These are phyloP conservation scores for Axea sp. DNA, from an alignment of 2,888 invertebrate genomes.

Conservation along the genomic window DNA sequence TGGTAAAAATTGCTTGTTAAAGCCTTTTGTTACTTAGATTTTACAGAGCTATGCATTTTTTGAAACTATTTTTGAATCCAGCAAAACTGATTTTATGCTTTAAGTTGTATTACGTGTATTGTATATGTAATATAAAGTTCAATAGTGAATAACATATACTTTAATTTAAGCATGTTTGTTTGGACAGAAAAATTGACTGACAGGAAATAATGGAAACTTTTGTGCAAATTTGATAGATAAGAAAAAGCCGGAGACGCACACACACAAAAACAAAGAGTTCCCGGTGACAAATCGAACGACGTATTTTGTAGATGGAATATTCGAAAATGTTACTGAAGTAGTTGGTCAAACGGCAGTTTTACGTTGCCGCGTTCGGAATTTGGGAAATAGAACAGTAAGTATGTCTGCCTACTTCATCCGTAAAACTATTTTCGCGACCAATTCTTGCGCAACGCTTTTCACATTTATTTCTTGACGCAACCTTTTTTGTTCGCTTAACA, in stretches of 20 bases:
- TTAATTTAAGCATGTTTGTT: too few species aligned
- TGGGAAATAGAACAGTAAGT: constrained; percentile 91
- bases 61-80: too few species aligned
- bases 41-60: too few species aligned
- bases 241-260: constrained; percentile 52
- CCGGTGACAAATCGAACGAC: constrained; percentile 55
- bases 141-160: not conserved
- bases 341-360: constrained; percentile 89
- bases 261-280: constrained; percentile 46
- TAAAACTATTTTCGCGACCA: too few species aligned
- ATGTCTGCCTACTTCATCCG: too few species aligned
- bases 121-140: not conserved
- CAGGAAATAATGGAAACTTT: not conserved
- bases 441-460: too few species aligned
- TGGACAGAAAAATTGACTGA: not conserved
- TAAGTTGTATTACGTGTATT: too few species aligned
- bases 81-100: too few species aligned
- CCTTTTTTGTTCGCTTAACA: too few species aligned
- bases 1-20: too few species aligned
- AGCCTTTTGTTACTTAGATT: too few species aligned
- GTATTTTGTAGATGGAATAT: constrained; percentile 55
- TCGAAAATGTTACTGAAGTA: constrained; percentile 85
- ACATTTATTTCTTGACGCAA: too few species aligned
- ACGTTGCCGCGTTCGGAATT: constrained; percentile 90
- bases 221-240: constrained; percentile 40